phyloP scores from a whole-genome alignment of 2,113 vertebrate species.

The Poecile atricapillus region DNA sequence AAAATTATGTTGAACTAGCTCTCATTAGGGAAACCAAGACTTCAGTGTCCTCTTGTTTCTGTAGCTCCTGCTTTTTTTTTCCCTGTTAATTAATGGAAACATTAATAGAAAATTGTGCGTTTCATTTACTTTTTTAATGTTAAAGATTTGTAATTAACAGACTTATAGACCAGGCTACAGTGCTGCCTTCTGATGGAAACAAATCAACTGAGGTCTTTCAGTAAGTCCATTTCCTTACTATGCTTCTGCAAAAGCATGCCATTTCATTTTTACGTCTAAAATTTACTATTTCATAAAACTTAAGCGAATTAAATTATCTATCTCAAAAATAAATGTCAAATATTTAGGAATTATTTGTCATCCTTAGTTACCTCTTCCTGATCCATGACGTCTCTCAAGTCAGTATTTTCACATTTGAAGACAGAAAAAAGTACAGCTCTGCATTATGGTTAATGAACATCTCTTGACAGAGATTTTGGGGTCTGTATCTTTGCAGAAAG shows the following conservation, averaged over 20 bases:
- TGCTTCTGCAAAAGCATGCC: not conserved
- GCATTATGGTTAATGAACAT: not conserved
- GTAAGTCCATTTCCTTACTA: not conserved
- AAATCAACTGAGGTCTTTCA: not conserved
- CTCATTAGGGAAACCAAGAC: constrained; percentile 8
- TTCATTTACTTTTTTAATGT: not conserved
- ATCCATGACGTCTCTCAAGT: not conserved
- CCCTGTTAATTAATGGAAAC: not conserved
- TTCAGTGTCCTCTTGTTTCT: not conserved
- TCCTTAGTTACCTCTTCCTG: not conserved
- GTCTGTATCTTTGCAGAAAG: not conserved
- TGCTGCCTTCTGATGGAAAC: not conserved
- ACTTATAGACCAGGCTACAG: not conserved
- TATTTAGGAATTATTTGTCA: not conserved
- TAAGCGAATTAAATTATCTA: not conserved
- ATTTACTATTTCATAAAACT: not conserved
- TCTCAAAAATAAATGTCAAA: not conserved
- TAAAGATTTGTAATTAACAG: constrained; percentile 3
- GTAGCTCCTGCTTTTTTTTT: not conserved
- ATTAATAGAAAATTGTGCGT: not conserved
- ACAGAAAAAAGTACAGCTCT: not conserved
- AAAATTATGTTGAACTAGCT: not conserved
- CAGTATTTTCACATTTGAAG: not conserved
- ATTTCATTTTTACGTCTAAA: not conserved
- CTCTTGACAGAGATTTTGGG: not conserved